phyloP scores from a whole-genome alignment of 2,113 vertebrate genomes.

The Mesoclemmys tuberculata region DNA sequence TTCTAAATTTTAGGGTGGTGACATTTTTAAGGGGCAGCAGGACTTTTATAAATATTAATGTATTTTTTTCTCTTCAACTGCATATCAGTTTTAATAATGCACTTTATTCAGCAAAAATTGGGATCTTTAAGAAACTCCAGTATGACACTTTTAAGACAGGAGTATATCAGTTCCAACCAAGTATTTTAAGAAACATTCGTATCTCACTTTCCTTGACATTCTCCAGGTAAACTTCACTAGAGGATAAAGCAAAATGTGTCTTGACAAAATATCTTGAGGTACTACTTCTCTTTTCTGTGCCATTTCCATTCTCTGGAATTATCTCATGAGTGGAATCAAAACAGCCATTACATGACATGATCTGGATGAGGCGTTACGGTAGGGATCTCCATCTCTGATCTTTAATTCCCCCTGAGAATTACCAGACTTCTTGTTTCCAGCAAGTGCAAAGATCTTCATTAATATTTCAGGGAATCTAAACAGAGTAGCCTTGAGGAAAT shows the following conservation, averaged over 20 bases:
- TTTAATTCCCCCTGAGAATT: background rate
- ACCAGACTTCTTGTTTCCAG: background rate
- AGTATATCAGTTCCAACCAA: fast-evolving
- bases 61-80: background rate
- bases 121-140: background rate
- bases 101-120: background rate
- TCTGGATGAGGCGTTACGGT: background rate
- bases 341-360: background rate
- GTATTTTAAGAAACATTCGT: background rate
- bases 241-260: background rate
- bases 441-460: background rate
- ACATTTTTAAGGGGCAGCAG: background rate
- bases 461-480: background rate
- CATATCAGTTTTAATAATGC: background rate
- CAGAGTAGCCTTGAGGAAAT: background rate
- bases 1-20: background rate
- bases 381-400: background rate
- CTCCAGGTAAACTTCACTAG: background rate
- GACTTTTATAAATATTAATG: background rate
- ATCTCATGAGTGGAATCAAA: background rate
- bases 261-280: background rate
- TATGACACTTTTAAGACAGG: background rate
- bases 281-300: background rate
- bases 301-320: background rate
- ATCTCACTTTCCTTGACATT: background rate